Evolutionary conservation across 2,888 invertebrate genomes (phyloP).

Genomic region (Lycocerus yunnanus): DNA sequence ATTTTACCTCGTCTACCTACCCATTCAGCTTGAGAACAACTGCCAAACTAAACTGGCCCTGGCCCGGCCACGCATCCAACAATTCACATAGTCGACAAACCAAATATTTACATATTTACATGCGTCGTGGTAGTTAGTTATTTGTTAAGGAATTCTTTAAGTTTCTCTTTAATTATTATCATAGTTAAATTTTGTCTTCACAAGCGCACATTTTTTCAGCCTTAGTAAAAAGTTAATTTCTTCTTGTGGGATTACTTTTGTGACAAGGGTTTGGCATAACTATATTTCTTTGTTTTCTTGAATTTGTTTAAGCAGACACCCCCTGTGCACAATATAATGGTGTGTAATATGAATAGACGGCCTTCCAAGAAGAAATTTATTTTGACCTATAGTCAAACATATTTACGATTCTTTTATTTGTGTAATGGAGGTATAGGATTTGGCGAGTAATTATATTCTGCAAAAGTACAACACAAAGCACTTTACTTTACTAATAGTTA

Average conservation of each 20-base stretch:
- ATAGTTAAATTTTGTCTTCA: neutral
- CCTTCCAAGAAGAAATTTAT: slow-evolving; percentile 43
- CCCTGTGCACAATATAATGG: slow-evolving; percentile 49
- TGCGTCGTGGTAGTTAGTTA: slow-evolving; percentile 28
- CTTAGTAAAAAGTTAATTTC: slow-evolving; percentile 15
- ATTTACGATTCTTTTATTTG: slow-evolving; percentile 1
- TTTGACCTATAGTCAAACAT: slow-evolving; percentile 2
- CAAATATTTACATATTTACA: slow-evolving; percentile 53
- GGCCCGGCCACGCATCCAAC: slow-evolving; percentile 28
- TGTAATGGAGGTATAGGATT: neutral
- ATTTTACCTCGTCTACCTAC: slow-evolving; percentile 55
- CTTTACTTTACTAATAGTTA: neutral
- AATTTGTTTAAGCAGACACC: slow-evolving; percentile 50
- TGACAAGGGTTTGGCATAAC: slow-evolving; percentile 30
- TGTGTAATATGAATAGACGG: slow-evolving; percentile 49
- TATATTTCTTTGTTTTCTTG: slow-evolving; percentile 43
- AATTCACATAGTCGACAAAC: slow-evolving; percentile 35
- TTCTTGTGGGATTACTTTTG: slow-evolving; percentile 11
- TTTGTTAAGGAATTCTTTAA: slow-evolving; percentile 27
- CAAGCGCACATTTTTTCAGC: neutral
- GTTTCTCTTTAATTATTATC: slow-evolving; percentile 25
- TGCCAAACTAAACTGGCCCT: slow-evolving; percentile 50
- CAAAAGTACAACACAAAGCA: neutral
- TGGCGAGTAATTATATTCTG: neutral
- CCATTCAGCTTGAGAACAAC: slow-evolving; percentile 46